Base-by-base conservation (phyloP, 2,113 vertebrate species). In the Alectura lathami region DNA sequence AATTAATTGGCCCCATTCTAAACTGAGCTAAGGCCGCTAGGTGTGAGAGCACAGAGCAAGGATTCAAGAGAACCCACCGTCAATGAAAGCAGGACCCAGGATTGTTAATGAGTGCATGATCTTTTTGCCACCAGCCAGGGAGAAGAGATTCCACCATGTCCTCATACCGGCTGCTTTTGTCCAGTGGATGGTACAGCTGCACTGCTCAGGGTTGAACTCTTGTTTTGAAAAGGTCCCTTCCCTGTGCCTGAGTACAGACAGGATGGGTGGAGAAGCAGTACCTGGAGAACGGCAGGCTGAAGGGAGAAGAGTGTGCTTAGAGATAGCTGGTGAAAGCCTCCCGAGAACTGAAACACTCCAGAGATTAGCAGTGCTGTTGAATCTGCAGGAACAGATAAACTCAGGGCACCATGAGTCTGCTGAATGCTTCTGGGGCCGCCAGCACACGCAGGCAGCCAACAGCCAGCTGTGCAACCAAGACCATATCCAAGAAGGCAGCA, bases 171-270 rank as follows among this genome's bases (percentile, higher is more conserved):
- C 32, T n/a, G 22, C 26, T 0, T 5, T 42, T 29, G 9, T 9
- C 45, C 23, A 2, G 32, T 13, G 40, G 38, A 3, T 8, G 27
- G n/a, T 36, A 2, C 64, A 5, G 59, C 43, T 7, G 26, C 34
- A 7, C 60, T 4, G 40, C 72, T 17, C 17, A 1, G 30, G 16
- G 21, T 13, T 20, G 45, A 30, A 64, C 68, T 83, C 73, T 72
- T 18, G 5, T 23, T 83, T 43, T 57, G 73, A 27, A 24, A 32
- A 68, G 32, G 32, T 43, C 78, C 62, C 43, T 85, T 27, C 70
- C 70, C 51, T 13, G 74, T 0, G 7, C 42, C 5, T 22, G 34
- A 11, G 36, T 3, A 1, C 24, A 1, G 30, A 16, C 0, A 1
- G 77, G 42, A 3, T 6, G 75, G 85, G 92, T 45, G 82, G 87